A percentile compares a stretch with the other conserved stretches of the same genome.
Evolutionary conservation across 2,797 vertebrate species (phyloP).

Genomic region (Leptatherina wallacei): DNA sequence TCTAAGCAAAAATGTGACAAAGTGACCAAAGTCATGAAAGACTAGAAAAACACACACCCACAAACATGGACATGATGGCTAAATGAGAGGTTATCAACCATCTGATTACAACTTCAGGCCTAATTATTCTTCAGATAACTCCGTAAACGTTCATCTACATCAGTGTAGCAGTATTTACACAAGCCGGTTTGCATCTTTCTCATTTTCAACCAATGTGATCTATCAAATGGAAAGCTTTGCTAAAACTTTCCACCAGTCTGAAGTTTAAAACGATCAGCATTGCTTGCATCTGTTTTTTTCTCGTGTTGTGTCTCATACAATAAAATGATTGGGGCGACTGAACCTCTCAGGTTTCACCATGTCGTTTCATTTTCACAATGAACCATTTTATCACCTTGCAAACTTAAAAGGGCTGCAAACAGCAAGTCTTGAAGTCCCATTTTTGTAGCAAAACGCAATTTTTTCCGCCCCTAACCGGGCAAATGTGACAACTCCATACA

Average conservation of each 20-base stretch:
- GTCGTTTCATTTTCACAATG: slow-evolving; percentile 26
- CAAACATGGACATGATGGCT: slow-evolving; percentile 75
- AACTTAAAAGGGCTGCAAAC: slow-evolving; percentile 34
- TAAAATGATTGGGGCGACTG: slow-evolving; percentile 52
- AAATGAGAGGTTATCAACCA: slow-evolving; percentile 76
- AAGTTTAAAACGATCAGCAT: slow-evolving; percentile 27
- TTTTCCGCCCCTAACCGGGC: slow-evolving; percentile 47
- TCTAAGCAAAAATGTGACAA: slow-evolving; percentile 71
- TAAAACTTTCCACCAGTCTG: slow-evolving; percentile 31
- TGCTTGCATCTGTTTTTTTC: slow-evolving; percentile 21
- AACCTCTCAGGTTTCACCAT: slow-evolving; percentile 37
- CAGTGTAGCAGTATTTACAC: slow-evolving; percentile 31
- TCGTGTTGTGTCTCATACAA: slow-evolving; percentile 36
- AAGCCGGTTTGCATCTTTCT: slow-evolving; percentile 33
- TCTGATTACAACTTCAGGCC: slow-evolving; percentile 72
- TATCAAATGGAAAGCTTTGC: slow-evolving; percentile 23
- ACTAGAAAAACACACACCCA: slow-evolving; percentile 68
- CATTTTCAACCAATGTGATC: slow-evolving; percentile 34
- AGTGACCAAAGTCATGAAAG: slow-evolving; percentile 78
- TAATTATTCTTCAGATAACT: slow-evolving; percentile 75
- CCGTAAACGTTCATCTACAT: slow-evolving; percentile 39
- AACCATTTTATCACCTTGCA: slow-evolving; percentile 69
- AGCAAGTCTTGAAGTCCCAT: slow-evolving; percentile 55
- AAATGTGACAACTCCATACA: slow-evolving; percentile 65
- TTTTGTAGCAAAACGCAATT: slow-evolving; percentile 64